phyloP scores from a whole-genome alignment of 2,888 invertebrate genomes.

The Celastrina argiolus region DNA sequence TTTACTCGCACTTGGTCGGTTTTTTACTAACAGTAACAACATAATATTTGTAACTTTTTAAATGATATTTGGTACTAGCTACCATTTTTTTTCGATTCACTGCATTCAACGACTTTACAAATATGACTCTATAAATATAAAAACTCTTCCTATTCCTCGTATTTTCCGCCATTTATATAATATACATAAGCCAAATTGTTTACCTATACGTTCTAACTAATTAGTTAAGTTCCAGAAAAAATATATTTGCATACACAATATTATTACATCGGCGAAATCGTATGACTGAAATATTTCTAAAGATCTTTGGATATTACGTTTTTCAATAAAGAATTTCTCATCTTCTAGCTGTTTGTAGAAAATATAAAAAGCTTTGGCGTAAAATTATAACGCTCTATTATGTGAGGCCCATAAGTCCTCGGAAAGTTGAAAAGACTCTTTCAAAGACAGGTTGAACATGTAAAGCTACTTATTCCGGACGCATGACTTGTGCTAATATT shows the following conservation, averaged over 20 bases:
- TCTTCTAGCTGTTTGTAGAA: conserved; percentile 15
- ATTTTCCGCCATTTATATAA: too few relatives aligned
- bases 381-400: conserved; percentile 8
- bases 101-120: too few relatives aligned
- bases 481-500: background rate
- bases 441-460: conserved; percentile 2
- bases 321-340: background rate
- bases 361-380: conserved; percentile 18
- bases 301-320: background rate
- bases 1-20: too few relatives aligned
- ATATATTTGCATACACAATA: background rate
- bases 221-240: too few relatives aligned
- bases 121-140: too few relatives aligned
- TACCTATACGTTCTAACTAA: too few relatives aligned
- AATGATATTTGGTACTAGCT: too few relatives aligned
- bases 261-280: background rate
- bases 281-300: background rate
- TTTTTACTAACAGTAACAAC: too few relatives aligned
- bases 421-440: conserved; percentile 3
- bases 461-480: conserved; percentile 5
- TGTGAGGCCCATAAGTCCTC: background rate
- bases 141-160: too few relatives aligned
- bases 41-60: too few relatives aligned
- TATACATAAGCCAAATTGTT: too few relatives aligned
- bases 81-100: too few relatives aligned